A percentile compares a stretch with the other conserved stretches of the same genome.
phyloP scores from a whole-genome alignment of 2,888 invertebrate genomes.

The Bellardia bayeri region DNA sequence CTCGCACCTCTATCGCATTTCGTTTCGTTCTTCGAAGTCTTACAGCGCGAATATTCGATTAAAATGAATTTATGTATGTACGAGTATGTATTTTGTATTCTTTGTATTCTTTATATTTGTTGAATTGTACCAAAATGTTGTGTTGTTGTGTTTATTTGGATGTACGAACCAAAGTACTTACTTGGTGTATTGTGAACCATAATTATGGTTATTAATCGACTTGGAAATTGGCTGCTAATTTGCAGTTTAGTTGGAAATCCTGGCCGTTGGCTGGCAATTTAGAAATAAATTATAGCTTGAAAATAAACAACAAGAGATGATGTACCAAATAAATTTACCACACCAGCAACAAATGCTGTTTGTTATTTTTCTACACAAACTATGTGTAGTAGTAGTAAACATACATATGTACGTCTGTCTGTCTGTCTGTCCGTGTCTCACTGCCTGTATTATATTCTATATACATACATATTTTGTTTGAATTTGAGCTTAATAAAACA shows the following conservation, averaged over 20 bases:
- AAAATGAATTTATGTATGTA: slow-evolving; percentile 28
- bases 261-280: slow-evolving; percentile 87
- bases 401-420: slow-evolving; percentile 14
- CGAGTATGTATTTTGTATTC: not conserved
- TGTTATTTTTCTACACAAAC: slow-evolving; percentile 20
- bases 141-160: not conserved
- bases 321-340: slow-evolving; percentile 69
- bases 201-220: slow-evolving; percentile 86
- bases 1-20: slow-evolving; percentile 6
- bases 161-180: slow-evolving; percentile 42
- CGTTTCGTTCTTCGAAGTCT: slow-evolving; percentile 1
- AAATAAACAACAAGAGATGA: slow-evolving; percentile 83
- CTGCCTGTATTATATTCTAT: not conserved
- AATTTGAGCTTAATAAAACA: slow-evolving; percentile 55
- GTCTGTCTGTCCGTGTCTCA: slow-evolving; percentile 11
- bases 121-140: not conserved
- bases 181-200: slow-evolving; percentile 74
- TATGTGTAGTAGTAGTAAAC: slow-evolving; percentile 1
- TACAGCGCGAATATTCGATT: slow-evolving; percentile 64
- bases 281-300: slow-evolving; percentile 84
- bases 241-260: slow-evolving; percentile 88
- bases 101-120: slow-evolving; percentile 26
- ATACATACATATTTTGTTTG: slow-evolving; percentile 34
- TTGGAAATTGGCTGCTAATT: slow-evolving; percentile 87
- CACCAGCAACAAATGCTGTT: slow-evolving; percentile 46